A percentile compares a stretch with the other conserved stretches of the same genome.
These are phyloP conservation scores for Incurvaria masculella DNA, from an alignment of 2,888 invertebrate genomes.

Conservation along the genomic window DNA sequence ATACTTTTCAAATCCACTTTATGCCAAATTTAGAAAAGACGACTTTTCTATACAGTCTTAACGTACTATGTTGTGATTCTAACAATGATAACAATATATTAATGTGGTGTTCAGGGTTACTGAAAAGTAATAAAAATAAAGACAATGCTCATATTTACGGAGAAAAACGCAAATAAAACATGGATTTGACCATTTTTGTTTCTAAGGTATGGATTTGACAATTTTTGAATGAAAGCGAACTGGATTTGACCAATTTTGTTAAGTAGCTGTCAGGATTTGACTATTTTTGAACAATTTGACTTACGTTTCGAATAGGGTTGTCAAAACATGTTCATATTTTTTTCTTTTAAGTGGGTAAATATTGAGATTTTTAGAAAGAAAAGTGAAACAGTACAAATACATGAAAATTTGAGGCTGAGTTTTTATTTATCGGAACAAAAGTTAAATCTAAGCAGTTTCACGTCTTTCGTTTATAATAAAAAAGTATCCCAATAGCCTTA, in stretches of 20 bases:
- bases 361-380: no score
- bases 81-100: constrained; percentile 6
- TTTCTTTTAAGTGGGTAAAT: no score
- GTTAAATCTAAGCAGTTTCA: no score
- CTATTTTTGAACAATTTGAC: constrained; percentile 6
- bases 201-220: constrained; percentile 9
- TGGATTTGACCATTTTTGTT: constrained; percentile 12
- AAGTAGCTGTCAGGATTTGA: constrained; percentile 9
- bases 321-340: constrained; percentile 1
- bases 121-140: constrained; percentile 7
- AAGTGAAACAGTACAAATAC: no score
- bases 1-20: constrained; percentile 4
- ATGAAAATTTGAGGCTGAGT: no score
- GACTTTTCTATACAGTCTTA: constrained; percentile 9
- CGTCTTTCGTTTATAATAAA: no score
- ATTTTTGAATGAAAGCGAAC: constrained; percentile 5
- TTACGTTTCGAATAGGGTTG: constrained; percentile 2
- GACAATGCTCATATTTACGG: constrained; percentile 4
- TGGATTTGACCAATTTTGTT: constrained; percentile 9
- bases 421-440: no score
- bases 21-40: constrained; percentile 9
- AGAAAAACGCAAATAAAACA: no score
- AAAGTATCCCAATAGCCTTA: no score
- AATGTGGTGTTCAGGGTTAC: constrained; percentile 3
- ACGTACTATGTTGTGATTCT: constrained; percentile 7